Conservation (phyloP, 2,113 vertebrate species). For the Nicator chloris region DNA sequence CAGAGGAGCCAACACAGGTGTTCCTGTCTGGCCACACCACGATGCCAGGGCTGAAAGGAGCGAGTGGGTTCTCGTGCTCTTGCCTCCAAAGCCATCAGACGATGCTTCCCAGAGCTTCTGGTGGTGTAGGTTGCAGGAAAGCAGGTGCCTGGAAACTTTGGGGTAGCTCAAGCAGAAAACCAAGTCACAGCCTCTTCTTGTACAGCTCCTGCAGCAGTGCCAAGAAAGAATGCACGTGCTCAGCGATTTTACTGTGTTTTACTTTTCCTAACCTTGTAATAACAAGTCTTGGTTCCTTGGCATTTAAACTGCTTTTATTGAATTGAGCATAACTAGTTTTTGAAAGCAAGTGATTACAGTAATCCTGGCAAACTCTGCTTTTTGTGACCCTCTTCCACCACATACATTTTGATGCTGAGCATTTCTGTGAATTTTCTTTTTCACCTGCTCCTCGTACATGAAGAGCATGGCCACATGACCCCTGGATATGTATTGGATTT, state of each 20-base stretch:
- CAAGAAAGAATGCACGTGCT: neutral
- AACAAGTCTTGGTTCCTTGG: neutral
- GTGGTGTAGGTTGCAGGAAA: neutral
- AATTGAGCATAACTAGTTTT: neutral
- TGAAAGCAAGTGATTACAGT: neutral
- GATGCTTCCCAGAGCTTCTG: neutral
- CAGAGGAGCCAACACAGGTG: neutral
- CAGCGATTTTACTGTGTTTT: neutral
- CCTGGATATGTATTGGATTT: neutral
- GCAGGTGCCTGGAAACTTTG: neutral
- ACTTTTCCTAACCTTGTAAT: neutral
- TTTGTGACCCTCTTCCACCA: neutral
- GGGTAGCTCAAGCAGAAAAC: neutral
- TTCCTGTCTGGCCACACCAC: neutral
- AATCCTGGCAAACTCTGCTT: neutral
- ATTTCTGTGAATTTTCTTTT: neutral
- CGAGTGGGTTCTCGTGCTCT: accelerated
- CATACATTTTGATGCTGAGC: neutral
- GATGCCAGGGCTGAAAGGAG: neutral
- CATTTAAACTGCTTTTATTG: neutral
- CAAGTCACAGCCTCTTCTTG: neutral
- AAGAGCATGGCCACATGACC: neutral
- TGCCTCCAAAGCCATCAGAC: neutral
- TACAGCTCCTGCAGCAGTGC: neutral
- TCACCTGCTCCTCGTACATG: neutral